Conservation (phyloP, 2,113 vertebrate species). For the Nesoenas mayeri region DNA sequence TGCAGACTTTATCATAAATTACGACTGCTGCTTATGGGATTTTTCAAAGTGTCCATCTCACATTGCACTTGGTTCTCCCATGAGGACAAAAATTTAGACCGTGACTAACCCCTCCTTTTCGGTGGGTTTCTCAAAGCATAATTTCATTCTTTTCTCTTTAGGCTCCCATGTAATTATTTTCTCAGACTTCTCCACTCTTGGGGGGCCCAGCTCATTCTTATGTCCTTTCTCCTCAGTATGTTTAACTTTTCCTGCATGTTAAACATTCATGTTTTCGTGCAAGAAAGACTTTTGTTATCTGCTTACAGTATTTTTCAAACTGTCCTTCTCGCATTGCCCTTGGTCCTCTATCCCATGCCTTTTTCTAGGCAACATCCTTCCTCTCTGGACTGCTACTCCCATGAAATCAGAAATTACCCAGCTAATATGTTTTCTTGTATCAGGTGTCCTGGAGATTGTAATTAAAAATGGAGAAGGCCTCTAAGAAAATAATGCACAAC, state of each 20-base stretch:
- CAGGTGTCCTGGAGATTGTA: neutral
- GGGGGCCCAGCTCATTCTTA: neutral
- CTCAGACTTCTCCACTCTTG: neutral
- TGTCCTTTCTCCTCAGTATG: neutral
- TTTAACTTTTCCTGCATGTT: neutral
- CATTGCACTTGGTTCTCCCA: neutral
- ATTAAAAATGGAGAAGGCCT: neutral
- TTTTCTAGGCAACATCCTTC: neutral
- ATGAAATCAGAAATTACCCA: neutral
- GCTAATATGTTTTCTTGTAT: neutral
- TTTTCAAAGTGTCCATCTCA: conserved; percentile 5
- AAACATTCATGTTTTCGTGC: neutral
- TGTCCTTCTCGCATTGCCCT: neutral
- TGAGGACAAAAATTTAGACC: neutral
- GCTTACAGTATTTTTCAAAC: neutral
- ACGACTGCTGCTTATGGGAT: neutral
- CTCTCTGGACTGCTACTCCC: neutral
- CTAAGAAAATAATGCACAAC: neutral
- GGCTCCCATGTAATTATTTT: neutral
- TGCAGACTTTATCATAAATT: neutral
- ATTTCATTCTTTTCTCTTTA: neutral
- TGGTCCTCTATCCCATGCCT: neutral
- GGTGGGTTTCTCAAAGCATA: neutral
- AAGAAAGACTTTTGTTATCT: neutral
- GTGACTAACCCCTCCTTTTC: neutral